Conservation (phyloP, 2,888 invertebrate species). For the Apomyelois bistriatella region DNA sequence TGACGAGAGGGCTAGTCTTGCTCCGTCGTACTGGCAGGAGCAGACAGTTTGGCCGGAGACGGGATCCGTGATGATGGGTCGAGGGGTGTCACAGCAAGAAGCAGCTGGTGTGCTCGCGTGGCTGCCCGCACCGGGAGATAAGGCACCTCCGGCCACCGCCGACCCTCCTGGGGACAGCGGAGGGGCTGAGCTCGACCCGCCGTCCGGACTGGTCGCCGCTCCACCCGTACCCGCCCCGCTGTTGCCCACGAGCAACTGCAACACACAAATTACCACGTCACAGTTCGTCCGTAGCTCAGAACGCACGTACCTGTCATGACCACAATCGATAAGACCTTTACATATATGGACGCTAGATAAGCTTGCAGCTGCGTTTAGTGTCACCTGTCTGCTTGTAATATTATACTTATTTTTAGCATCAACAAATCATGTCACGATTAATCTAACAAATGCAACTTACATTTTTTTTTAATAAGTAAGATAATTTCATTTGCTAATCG, state of each 20-base stretch:
- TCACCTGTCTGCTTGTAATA: slow-evolving; percentile 12
- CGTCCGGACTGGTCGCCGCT: slow-evolving; percentile 86
- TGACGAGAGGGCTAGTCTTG: slow-evolving; percentile 88
- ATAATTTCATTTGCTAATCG: too few species aligned
- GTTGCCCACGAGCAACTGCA: slow-evolving; percentile 86
- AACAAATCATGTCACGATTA: slow-evolving; percentile 7
- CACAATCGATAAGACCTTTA: slow-evolving; percentile 12
- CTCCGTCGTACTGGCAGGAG: slow-evolving; percentile 96
- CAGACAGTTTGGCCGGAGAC: slow-evolving; percentile 96
- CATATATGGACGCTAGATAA: slow-evolving; percentile 13
- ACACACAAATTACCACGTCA: slow-evolving; percentile 20
- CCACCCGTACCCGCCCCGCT: slow-evolving; percentile 87
- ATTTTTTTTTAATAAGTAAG: too few species aligned
- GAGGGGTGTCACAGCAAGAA: slow-evolving; percentile 93
- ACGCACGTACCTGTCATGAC: slow-evolving; percentile 1
- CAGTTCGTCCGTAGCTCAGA: not conserved
- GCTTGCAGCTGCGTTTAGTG: slow-evolving; percentile 6
- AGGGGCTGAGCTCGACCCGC: slow-evolving; percentile 85
- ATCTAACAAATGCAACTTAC: too few species aligned
- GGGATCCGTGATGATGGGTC: slow-evolving; percentile 95
- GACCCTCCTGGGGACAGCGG: slow-evolving; percentile 88
- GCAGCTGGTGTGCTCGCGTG: slow-evolving; percentile 75
- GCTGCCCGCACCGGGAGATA: slow-evolving; percentile 80
- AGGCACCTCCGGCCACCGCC: slow-evolving; percentile 78
- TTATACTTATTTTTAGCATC: slow-evolving; percentile 1